These are phyloP conservation scores for Platypus cylindrus DNA, from an alignment of 2,888 invertebrate genomes.

Conservation along the genomic window DNA sequence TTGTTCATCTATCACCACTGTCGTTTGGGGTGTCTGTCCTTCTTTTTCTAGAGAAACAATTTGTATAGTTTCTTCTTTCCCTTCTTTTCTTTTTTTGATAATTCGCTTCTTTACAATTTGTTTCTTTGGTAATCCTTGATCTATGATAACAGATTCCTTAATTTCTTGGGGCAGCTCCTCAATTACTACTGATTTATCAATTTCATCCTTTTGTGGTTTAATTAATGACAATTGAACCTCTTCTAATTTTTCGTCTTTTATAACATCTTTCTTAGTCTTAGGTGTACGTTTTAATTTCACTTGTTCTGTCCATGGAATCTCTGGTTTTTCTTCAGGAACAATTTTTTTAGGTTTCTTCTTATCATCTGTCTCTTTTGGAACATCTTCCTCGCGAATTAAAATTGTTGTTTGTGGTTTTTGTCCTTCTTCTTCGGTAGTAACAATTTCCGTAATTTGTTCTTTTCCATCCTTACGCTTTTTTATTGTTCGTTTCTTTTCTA, in stretches of 20 bases:
- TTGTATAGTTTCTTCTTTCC: slow-evolving; percentile 23
- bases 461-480: slow-evolving; percentile 17
- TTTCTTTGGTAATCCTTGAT: slow-evolving; percentile 22
- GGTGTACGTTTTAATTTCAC: slow-evolving; percentile 37
- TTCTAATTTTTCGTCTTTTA: slow-evolving; percentile 17
- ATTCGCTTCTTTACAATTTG: slow-evolving; percentile 26
- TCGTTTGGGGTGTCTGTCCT: slow-evolving; percentile 31
- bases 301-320: slow-evolving; percentile 46
- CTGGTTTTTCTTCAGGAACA: slow-evolving; percentile 32
- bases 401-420: slow-evolving; percentile 25
- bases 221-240: slow-evolving; percentile 19
- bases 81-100: slow-evolving; percentile 26
- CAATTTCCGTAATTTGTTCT: slow-evolving; percentile 20
- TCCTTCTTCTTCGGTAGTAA: slow-evolving; percentile 22
- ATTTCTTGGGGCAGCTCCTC: slow-evolving; percentile 25
- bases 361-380: slow-evolving; percentile 27
- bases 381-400: slow-evolving; percentile 8
- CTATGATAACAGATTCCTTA: slow-evolving; percentile 19
- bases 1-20: slow-evolving; percentile 32
- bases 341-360: slow-evolving; percentile 15
- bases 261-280: slow-evolving; percentile 31
- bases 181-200: slow-evolving; percentile 16
- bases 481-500: slow-evolving; percentile 8
- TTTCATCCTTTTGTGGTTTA: slow-evolving; percentile 18
- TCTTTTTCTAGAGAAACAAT: slow-evolving; percentile 27